These are phyloP conservation scores for Sphaerophoria rueppellii DNA, from an alignment of 2,888 invertebrate species.

Conservation along the genomic window DNA sequence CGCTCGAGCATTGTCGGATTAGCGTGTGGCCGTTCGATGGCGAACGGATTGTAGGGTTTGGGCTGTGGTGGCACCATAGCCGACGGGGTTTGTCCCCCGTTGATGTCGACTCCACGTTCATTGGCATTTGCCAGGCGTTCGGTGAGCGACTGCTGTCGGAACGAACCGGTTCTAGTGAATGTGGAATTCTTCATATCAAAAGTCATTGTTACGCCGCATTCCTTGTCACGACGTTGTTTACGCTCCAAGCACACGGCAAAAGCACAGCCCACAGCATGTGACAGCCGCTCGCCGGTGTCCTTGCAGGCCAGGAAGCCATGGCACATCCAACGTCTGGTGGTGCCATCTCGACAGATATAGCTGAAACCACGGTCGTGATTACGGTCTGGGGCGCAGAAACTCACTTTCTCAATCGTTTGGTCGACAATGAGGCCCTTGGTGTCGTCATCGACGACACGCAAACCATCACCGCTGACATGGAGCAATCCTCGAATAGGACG, in stretches of 20 bases:
- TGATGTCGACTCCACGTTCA: slow-evolving; percentile 82
- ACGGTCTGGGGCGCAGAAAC: slow-evolving; percentile 99
- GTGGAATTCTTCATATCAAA: slow-evolving; percentile 95
- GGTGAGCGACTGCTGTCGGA: slow-evolving; percentile 91
- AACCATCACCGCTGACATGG: slow-evolving; percentile 96
- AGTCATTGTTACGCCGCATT: slow-evolving; percentile 96
- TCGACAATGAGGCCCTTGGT: slow-evolving; percentile 99
- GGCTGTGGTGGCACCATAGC: slow-evolving; percentile 83
- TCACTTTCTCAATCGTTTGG: slow-evolving; percentile 99
- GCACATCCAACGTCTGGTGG: slow-evolving; percentile 99
- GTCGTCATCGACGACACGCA: slow-evolving; percentile 99
- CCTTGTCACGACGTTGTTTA: slow-evolving; percentile 98
- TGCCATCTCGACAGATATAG: slow-evolving; percentile 99
- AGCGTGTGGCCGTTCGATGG: slow-evolving; percentile 97
- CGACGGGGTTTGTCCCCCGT: slow-evolving; percentile 76
- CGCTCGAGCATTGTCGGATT: slow-evolving; percentile 96
- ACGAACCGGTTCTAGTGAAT: slow-evolving; percentile 96
- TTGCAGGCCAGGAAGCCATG: slow-evolving; percentile 98
- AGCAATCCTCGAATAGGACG: slow-evolving; percentile 94
- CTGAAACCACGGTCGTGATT: slow-evolving; percentile 98
- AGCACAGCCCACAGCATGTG: slow-evolving; percentile 99
- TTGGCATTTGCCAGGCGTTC: slow-evolving; percentile 86
- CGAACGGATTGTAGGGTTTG: slow-evolving; percentile 93
- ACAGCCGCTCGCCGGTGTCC: slow-evolving; percentile 97
- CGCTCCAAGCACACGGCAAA: slow-evolving; percentile 99